A percentile compares a stretch with the other conserved stretches of the same genome.
phyloP scores from a whole-genome alignment of 2,888 invertebrate genomes.

The Molanna angustata region DNA sequence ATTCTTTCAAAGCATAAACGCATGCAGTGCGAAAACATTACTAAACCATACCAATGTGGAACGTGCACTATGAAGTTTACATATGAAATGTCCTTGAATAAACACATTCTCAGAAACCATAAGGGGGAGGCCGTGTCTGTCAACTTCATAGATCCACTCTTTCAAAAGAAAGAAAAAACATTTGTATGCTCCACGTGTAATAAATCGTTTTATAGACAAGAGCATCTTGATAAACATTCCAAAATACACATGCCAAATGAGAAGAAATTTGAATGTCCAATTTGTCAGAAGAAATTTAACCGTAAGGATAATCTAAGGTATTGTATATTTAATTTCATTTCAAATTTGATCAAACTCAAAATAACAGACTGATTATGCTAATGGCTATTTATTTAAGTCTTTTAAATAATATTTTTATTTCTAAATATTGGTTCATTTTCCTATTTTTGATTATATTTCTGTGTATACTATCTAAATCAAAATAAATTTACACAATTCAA shows the following conservation, averaged over 20 bases:
- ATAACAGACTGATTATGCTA: too few relatives aligned
- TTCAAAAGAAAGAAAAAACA: slow-evolving; percentile 41
- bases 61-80: slow-evolving; percentile 49
- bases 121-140: slow-evolving; percentile 49
- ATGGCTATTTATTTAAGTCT: too few relatives aligned
- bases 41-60: slow-evolving; percentile 41
- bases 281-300: slow-evolving; percentile 59
- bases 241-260: slow-evolving; percentile 58
- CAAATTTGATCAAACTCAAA: too few relatives aligned
- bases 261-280: slow-evolving; percentile 54
- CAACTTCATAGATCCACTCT: slow-evolving; percentile 42
- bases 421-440: too few relatives aligned
- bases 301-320: slow-evolving; percentile 57
- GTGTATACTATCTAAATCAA: too few relatives aligned
- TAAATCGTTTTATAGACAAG: slow-evolving; percentile 63
- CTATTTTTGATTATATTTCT: too few relatives aligned
- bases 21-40: slow-evolving; percentile 39
- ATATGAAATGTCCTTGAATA: slow-evolving; percentile 50
- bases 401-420: too few relatives aligned
- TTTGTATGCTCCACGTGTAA: slow-evolving; percentile 62
- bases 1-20: slow-evolving; percentile 50
- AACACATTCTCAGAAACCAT: slow-evolving; percentile 48
- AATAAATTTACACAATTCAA: too few relatives aligned
- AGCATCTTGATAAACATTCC: slow-evolving; percentile 62
- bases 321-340: too few relatives aligned